A percentile compares a stretch with the other conserved stretches of the same genome.
phyloP scores from a whole-genome alignment of 2,797 vertebrate species.

The Liparis tanakae region DNA sequence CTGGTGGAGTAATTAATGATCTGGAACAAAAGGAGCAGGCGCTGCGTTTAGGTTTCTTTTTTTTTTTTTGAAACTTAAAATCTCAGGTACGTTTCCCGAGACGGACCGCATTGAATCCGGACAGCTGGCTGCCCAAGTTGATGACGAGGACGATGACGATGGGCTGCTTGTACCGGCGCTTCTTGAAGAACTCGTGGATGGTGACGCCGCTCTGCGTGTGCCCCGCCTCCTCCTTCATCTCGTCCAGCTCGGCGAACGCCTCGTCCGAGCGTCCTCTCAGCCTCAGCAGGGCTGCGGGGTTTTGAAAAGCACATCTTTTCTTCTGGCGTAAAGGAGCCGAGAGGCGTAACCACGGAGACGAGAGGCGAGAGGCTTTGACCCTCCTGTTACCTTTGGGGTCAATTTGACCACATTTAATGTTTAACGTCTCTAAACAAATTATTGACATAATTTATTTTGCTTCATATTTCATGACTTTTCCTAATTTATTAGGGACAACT shows the following conservation, averaged over 20 bases:
- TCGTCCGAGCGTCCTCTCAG: slow-evolving; percentile 65
- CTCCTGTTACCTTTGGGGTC: too few relatives aligned
- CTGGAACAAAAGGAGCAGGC: slow-evolving; percentile 56
- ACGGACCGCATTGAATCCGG: slow-evolving; percentile 80
- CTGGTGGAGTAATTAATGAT: slow-evolving; percentile 83
- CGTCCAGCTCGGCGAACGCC: slow-evolving; percentile 72
- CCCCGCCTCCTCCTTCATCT: slow-evolving; percentile 79
- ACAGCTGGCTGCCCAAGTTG: slow-evolving; percentile 77
- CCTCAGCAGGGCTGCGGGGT: slow-evolving; percentile 68
- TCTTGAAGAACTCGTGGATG: slow-evolving; percentile 77
- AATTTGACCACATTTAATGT: too few relatives aligned
- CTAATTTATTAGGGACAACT: too few relatives aligned
- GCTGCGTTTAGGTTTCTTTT: too few relatives aligned
- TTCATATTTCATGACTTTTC: too few relatives aligned
- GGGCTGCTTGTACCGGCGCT: slow-evolving; percentile 72
- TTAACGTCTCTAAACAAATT: too few relatives aligned
- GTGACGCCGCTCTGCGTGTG: slow-evolving; percentile 70
- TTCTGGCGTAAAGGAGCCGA: not conserved
- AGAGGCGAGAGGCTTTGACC: not conserved
- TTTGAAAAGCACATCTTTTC: slow-evolving; percentile 13
- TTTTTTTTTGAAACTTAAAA: not conserved
- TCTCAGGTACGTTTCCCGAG: not conserved
- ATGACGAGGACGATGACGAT: slow-evolving; percentile 77
- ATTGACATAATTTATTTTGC: too few relatives aligned
- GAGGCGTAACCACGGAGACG: not conserved